Base-by-base conservation (phyloP, 2,888 invertebrate genomes). In the Rhaphigaster nebulosa region DNA sequence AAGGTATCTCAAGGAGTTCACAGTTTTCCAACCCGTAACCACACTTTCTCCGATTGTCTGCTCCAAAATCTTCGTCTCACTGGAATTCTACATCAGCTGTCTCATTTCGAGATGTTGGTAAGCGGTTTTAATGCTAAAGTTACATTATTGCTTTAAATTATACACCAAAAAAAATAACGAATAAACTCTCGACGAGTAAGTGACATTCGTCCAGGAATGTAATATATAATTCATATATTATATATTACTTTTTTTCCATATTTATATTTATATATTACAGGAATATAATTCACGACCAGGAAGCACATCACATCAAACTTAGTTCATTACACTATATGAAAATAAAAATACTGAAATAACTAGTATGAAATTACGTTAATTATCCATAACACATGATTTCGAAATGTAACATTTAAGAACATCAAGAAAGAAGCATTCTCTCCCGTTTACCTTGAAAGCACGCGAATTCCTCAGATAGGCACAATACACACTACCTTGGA, bases 401-500 rank as follows among this genome's bases (percentile, higher is more conserved):
- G 6, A 38, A 23, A 70, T 70, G 15, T 65, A 29, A 20, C 70
- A 34, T 34, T 70, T 70, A 70, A n/a, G n/a, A n/a, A n/a, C 38
- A 70, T 20, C 34, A 18, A 70, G 70, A 70, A 20, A 70, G 70
- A 8, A 70, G 34, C 34, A 70, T 70, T 15, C 34, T 38, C 70
- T 65, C 70, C 34, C 0, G 70, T 70, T 70, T 70, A 38, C 70
- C 70, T 70, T 70, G 70, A 34, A 70, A 70, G 18, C 20, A 34
- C 70, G 15, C 70, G 70, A 70, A 70, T 70, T 70, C 70, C 70
- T 70, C 18, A 34, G 70, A 70, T 70, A 70, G 70, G 70, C 34
- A 34, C 6, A 70, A 38, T 70, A 70, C 34, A 26, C 56, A 29
- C 34, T 70, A 70, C 70, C 70, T 70, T 70, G 70, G 34, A 18